Conservation (phyloP, 1,140 invertebrate genomes). For the Drosophila ficusphila region DNA sequence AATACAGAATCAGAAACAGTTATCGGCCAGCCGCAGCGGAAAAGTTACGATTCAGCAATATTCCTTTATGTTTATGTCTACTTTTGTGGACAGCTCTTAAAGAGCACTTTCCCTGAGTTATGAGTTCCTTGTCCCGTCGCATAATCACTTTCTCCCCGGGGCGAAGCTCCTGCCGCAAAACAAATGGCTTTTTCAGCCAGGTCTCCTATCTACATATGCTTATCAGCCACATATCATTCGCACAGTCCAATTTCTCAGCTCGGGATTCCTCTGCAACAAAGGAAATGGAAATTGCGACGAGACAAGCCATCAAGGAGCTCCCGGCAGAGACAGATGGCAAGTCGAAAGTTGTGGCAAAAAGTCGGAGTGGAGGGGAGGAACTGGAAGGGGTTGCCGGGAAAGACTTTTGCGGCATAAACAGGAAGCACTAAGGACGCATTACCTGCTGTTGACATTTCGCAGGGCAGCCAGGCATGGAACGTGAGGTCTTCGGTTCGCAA, state of each 20-base stretch:
- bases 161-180: background rate
- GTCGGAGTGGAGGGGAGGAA: background rate
- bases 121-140: constrained; percentile 47
- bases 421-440: constrained; percentile 65
- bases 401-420: constrained; percentile 41
- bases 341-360: constrained; percentile 12
- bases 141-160: constrained; percentile 4
- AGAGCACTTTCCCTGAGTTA: constrained; percentile 30
- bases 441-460: constrained; percentile 76
- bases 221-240: constrained; percentile 38
- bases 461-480: constrained; percentile 45
- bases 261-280: constrained; percentile 27
- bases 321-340: constrained; percentile 33
- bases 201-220: constrained; percentile 41
- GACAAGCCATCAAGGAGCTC: constrained; percentile 24
- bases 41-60: constrained; percentile 49
- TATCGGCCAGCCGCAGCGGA: constrained; percentile 5
- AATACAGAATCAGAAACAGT: constrained; percentile 29
- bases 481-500: constrained; percentile 55
- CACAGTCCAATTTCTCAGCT: constrained; percentile 22
- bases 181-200: constrained; percentile 23
- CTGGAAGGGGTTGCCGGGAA: constrained; percentile 18
- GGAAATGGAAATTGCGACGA: constrained; percentile 42
- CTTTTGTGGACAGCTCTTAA: constrained; percentile 12
- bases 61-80: constrained; percentile 40